These are phyloP conservation scores for Trachurus trachurus DNA, from an alignment of 2,797 vertebrate genomes.

Conservation along the genomic window DNA sequence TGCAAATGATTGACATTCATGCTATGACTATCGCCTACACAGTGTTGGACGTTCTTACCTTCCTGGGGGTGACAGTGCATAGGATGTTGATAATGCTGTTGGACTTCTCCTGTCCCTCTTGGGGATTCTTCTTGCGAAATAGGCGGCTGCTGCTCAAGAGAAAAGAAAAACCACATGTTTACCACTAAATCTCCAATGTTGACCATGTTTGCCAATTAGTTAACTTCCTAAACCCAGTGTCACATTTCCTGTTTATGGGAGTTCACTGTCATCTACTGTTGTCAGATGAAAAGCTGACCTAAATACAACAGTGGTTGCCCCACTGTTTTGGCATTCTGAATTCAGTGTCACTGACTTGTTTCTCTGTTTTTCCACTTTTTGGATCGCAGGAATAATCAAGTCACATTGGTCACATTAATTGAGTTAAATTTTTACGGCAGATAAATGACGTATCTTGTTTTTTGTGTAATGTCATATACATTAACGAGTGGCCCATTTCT, in stretches of 20 bases:
- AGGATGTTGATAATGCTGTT: conserved; percentile 91
- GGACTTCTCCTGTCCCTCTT: conserved; percentile 89
- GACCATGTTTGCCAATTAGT: conserved; percentile 28
- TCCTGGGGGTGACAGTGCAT: conserved; percentile 86
- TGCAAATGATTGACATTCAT: conserved; percentile 5
- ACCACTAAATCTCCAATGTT: conserved; percentile 48
- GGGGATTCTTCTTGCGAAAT: conserved; percentile 87
- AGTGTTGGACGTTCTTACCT: conserved; percentile 73
- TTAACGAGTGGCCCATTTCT: conserved; percentile 37
- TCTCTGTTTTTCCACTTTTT: background rate
- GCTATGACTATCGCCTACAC: background rate
- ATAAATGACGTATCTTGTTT: conserved; percentile 36
- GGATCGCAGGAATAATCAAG: background rate
- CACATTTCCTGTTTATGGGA: conserved; percentile 43
- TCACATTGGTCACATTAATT: background rate
- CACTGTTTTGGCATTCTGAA: conserved; percentile 33
- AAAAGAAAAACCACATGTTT: conserved; percentile 34
- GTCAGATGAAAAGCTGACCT: conserved; percentile 19
- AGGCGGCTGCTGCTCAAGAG: conserved; percentile 83
- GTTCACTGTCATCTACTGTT: conserved; percentile 25
- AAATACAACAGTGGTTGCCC: conserved; percentile 7
- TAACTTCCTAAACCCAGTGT: conserved; percentile 26
- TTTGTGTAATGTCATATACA: conserved; percentile 42
- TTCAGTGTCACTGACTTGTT: conserved; percentile 1
- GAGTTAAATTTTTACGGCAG: conserved; percentile 12